Conservation (phyloP, 2,113 vertebrate species). For the Oryzias curvinotus region DNA sequence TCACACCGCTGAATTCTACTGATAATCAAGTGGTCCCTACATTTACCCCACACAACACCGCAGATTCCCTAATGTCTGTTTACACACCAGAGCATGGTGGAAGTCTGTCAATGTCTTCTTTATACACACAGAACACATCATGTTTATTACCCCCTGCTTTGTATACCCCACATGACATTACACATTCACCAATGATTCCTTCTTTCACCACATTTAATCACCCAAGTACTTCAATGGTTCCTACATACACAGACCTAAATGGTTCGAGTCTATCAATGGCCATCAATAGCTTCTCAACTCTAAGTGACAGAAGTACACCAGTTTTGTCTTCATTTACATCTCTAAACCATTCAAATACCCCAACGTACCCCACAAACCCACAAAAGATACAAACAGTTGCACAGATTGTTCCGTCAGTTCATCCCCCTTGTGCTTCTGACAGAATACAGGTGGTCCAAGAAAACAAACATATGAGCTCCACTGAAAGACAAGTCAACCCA, state of each 20-base stretch:
- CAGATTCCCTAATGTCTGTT: conserved; percentile 48
- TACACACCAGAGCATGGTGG: conserved; percentile 56
- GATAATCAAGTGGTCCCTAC: conserved; percentile 71
- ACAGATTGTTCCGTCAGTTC: conserved; percentile 63
- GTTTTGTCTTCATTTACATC: conserved; percentile 59
- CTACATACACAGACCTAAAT: conserved; percentile 52
- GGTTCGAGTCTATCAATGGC: conserved; percentile 41
- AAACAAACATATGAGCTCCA: neutral
- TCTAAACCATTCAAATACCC: conserved; percentile 45
- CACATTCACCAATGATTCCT: conserved; percentile 43
- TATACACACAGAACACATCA: conserved; percentile 42
- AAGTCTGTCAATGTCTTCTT: conserved; percentile 51
- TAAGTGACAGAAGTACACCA: conserved; percentile 39
- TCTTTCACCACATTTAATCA: conserved; percentile 40
- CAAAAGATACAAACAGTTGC: conserved; percentile 23
- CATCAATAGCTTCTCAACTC: conserved; percentile 36
- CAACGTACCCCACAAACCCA: conserved; percentile 34
- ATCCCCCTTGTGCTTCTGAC: conserved; percentile 26
- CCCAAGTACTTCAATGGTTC: conserved; percentile 57
- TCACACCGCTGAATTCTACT: conserved; percentile 62
- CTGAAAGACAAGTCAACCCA: conserved; percentile 1
- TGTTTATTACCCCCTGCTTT: conserved; percentile 33
- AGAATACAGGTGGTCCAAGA: conserved; percentile 5
- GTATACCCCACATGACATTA: conserved; percentile 47
- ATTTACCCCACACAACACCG: conserved; percentile 61